phyloP scores from a whole-genome alignment of 2,113 vertebrate species.

The Paracanthobrama guichenoti region DNA sequence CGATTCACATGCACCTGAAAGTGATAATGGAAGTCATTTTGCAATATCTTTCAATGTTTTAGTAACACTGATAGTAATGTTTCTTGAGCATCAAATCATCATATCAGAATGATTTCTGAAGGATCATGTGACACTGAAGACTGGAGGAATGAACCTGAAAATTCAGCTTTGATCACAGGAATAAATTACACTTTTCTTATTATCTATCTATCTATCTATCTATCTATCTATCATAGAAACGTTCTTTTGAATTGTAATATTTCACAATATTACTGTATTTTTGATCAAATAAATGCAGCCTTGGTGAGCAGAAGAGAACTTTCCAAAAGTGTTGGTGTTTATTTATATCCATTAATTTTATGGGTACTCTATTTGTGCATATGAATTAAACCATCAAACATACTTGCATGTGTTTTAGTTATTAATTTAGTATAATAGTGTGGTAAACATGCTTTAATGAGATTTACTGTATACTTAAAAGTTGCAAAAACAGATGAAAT shows the following conservation, averaged over 20 bases:
- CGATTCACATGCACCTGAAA: not conserved
- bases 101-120: not conserved
- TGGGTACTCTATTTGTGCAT: not conserved
- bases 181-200: too few relatives aligned
- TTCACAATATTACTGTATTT: not conserved
- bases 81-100: not conserved
- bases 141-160: not conserved
- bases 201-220: too few relatives aligned
- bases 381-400: not conserved
- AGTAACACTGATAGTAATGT: not conserved
- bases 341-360: not conserved
- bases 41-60: not conserved
- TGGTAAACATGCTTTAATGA: not conserved
- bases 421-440: not conserved
- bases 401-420: not conserved
- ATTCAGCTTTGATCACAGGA: not conserved
- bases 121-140: not conserved
- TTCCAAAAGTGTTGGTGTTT: not conserved
- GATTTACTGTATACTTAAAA: not conserved
- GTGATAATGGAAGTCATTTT: not conserved
- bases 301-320: not conserved
- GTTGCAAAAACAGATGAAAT: too few relatives aligned
- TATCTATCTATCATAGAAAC: too few relatives aligned
- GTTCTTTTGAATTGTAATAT: not conserved
- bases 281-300: not conserved